phyloP scores from a whole-genome alignment of 2,797 vertebrate genomes.

The Lepilemur ruficaudatus region DNA sequence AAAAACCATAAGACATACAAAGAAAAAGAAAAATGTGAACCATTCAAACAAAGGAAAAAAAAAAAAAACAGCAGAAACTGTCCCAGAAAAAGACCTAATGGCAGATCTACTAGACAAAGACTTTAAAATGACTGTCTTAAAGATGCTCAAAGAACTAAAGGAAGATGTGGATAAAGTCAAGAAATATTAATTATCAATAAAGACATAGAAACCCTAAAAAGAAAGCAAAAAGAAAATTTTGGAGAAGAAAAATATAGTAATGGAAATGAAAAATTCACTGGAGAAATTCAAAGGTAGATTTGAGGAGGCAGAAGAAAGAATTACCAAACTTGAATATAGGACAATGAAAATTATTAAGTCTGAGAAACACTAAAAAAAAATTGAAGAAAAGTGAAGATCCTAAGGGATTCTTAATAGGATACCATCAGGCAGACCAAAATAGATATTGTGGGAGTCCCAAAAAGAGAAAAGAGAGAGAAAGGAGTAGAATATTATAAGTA shows the following conservation, averaged over 20 bases:
- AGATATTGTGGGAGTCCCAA: not conserved
- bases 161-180: not conserved
- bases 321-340: not conserved
- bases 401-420: not conserved
- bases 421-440: not conserved
- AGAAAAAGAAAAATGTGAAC: not conserved
- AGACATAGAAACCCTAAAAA: not conserved
- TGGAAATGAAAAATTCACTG: not conserved
- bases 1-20: not conserved
- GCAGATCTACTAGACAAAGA: not conserved
- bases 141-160: not conserved
- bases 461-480: not conserved
- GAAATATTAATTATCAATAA: not conserved
- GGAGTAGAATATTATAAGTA: not conserved
- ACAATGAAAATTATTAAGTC: not conserved
- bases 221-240: not conserved
- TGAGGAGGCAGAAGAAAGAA: not conserved
- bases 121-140: not conserved
- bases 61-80: not conserved
- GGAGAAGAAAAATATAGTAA: not conserved
- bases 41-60: not conserved
- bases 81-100: not conserved
- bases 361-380: not conserved
- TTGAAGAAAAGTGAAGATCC: not conserved
- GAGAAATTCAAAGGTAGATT: not conserved